These are phyloP conservation scores for Pandemis heparana DNA, from an alignment of 2,888 invertebrate genomes.

Conservation along the genomic window DNA sequence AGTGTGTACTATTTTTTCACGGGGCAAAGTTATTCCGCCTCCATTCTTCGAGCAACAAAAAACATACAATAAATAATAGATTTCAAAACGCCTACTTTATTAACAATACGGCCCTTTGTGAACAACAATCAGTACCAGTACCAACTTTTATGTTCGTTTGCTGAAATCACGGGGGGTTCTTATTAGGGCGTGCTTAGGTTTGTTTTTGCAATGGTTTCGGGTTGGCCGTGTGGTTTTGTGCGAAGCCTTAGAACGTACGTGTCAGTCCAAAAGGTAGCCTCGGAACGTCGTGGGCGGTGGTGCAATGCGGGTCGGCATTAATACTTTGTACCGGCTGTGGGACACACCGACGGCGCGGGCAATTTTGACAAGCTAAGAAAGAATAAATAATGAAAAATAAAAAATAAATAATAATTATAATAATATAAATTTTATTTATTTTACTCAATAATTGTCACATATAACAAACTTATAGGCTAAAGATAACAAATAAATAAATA, in stretches of 20 bases:
- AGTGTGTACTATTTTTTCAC: not conserved
- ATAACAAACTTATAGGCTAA: too few species aligned
- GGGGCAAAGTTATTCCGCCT: not conserved
- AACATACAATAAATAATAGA: conserved; percentile 39
- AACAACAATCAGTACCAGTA: conserved; percentile 33
- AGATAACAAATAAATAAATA: too few species aligned
- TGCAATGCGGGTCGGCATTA: conserved; percentile 42
- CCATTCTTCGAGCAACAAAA: conserved; percentile 15
- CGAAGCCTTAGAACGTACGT: conserved; percentile 31
- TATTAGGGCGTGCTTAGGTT: conserved; percentile 20
- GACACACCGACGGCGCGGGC: not conserved
- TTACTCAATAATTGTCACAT: too few species aligned
- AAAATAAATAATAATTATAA: too few species aligned
- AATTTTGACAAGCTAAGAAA: too few species aligned
- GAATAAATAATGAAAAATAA: too few species aligned
- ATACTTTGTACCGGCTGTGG: conserved; percentile 27
- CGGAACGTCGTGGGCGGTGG: conserved; percentile 27
- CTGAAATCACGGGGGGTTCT: conserved; percentile 4
- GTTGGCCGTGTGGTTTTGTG: conserved; percentile 16
- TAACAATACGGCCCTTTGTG: conserved; percentile 40
- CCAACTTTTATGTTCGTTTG: not conserved
- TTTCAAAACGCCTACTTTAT: conserved; percentile 39
- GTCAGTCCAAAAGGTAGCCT: conserved; percentile 39
- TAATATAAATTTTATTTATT: too few species aligned
- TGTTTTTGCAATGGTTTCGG: conserved; percentile 25